These are phyloP conservation scores for Harmothoe impar DNA, from an alignment of 2,888 invertebrate species.

Conservation along the genomic window DNA sequence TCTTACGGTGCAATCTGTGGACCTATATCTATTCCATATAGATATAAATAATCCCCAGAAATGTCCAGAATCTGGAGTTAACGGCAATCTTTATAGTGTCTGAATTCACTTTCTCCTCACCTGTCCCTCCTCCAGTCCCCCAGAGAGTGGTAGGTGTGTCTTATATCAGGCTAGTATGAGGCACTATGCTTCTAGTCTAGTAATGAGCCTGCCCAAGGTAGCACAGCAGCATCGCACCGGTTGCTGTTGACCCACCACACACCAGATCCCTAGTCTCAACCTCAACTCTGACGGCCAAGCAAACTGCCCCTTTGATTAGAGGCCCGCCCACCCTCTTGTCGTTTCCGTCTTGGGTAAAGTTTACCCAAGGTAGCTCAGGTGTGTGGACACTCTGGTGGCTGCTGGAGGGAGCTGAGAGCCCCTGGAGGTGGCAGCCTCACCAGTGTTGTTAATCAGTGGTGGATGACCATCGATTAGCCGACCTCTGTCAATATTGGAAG, in stretches of 20 bases:
- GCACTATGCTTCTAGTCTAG: no score
- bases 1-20: no score
- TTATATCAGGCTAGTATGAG: no score
- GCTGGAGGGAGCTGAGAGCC: not conserved
- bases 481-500: slow-evolving; percentile 13
- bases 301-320: slow-evolving; percentile 20
- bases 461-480: not conserved
- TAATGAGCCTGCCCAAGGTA: not conserved
- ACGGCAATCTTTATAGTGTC: no score
- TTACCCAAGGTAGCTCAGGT: not conserved
- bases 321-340: not conserved
- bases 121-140: no score
- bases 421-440: not conserved
- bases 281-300: not conserved
- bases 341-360: not conserved
- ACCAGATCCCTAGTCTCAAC: not conserved
- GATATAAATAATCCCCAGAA: no score
- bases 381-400: not conserved
- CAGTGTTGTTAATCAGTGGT: not conserved
- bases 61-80: no score
- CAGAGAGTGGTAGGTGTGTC: no score
- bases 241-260: not conserved
- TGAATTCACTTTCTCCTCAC: no score
- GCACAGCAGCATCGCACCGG: not conserved
- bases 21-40: no score